A percentile compares a stretch with the other conserved stretches of the same genome.
These are phyloP conservation scores for Cricetomys ansorgei DNA, from an alignment of 2,113 vertebrate genomes.

Conservation along the genomic window DNA sequence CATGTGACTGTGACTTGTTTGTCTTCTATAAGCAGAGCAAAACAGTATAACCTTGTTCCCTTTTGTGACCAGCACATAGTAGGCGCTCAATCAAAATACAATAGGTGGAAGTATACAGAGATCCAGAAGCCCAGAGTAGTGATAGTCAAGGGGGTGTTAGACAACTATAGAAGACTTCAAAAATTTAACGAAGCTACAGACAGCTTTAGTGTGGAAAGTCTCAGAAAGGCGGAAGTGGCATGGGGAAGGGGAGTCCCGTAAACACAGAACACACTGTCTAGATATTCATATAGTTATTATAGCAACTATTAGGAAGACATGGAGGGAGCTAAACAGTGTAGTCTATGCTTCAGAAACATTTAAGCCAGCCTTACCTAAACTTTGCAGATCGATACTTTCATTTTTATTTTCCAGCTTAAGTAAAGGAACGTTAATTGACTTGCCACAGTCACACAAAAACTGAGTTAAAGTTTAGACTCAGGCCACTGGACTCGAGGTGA, in stretches of 20 bases:
- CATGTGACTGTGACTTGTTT: not conserved
- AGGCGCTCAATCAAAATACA: not conserved
- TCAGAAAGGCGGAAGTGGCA: not conserved
- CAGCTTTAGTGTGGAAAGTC: not conserved
- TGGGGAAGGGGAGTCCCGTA: not conserved
- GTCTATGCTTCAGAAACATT: not conserved
- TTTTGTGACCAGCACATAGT: not conserved
- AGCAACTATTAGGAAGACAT: not conserved
- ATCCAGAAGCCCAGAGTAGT: not conserved
- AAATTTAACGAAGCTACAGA: not conserved
- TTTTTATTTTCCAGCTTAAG: not conserved
- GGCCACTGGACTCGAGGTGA: not conserved
- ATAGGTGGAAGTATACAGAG: not conserved
- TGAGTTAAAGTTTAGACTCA: not conserved
- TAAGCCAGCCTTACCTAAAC: not conserved
- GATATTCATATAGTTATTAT: not conserved
- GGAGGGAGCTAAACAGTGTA: not conserved
- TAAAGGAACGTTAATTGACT: constrained; percentile 9
- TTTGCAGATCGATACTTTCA: not conserved
- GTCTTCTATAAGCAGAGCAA: not conserved
- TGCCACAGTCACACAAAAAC: not conserved
- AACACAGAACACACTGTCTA: not conserved
- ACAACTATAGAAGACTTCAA: not conserved
- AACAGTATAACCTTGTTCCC: not conserved
- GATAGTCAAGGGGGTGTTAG: not conserved